Evolutionary conservation across 2,888 invertebrate species (phyloP), one percentile per base, ranked within the genome.

Genomic region (Patella caerulea): DNA sequence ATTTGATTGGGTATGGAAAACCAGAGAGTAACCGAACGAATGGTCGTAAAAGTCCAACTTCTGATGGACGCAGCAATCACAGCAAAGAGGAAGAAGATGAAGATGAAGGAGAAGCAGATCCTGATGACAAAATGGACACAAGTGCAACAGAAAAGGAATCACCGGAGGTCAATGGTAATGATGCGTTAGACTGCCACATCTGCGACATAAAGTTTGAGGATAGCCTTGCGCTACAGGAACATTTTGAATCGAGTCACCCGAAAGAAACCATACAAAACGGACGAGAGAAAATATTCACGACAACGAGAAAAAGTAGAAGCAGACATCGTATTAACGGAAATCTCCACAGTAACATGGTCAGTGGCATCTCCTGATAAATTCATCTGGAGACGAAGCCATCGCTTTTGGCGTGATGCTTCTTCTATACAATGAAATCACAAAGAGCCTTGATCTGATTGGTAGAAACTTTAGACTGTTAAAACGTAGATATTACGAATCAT

Each of bases 251-350:
- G 82, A 92, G 93, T 73, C 96, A 96, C 89, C 93, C 94, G 78
- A 90, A 91, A 83, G 95, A 95, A 78, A 94, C 95, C 92, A 95
- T 94, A 87, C 93, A 94, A 81, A 96, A 96, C 92, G 94, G 95
- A n/a, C 96, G 96, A 92, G 94, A 94, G 74, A 95, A 95, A 86
- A 94, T 95, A 73, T 96, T 96, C 92, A 94, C 95, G 80, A 95
- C 96, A 15, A 34, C 34, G 34, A 93, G 95, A 85, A 95, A 95
- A 82, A 95, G 95, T 84, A 93, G 96, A 81, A 96, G 96, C 89
- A 93, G 94, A 73, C 96, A 96, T 91, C 94, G 95, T 79, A 95
- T 95, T 86, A 94, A 94, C 84, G 94, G 95, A 82, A 92, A 92
- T 79, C 90, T 94, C 45, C 94, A 94, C 82, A 81, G 87, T 72